A percentile compares a stretch with the other conserved stretches of the same genome.
phyloP scores from a whole-genome alignment of 2,113 vertebrate genomes.

The Podarcis muralis region DNA sequence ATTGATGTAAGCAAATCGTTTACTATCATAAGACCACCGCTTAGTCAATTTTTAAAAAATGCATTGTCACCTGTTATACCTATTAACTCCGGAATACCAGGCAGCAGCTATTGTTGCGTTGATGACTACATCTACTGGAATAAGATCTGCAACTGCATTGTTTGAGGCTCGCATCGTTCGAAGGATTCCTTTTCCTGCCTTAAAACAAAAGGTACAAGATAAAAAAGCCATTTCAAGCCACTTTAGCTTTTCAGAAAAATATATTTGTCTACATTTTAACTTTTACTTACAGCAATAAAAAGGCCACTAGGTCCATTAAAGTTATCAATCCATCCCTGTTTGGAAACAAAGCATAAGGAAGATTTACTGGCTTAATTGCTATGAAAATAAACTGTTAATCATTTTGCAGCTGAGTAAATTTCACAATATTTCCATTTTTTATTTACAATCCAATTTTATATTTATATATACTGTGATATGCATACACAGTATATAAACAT shows the following conservation, averaged over 20 bases:
- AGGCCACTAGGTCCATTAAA: conserved; percentile 98
- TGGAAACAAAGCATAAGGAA: conserved; percentile 27
- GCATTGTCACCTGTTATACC: conserved; percentile 77
- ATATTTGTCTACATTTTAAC: conserved; percentile 30
- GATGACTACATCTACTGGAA: conserved; percentile 96
- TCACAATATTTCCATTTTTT: background rate
- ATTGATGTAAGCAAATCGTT: background rate
- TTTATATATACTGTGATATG: background rate
- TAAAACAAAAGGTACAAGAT: conserved; percentile 63
- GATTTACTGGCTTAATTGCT: background rate
- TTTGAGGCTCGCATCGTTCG: conserved; percentile 97
- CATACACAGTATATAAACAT: conserved; percentile 4
- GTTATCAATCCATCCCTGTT: conserved; percentile 98
- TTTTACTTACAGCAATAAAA: conserved; percentile 93
- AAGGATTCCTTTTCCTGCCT: conserved; percentile 99
- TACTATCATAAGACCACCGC: background rate
- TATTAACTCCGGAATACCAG: conserved; percentile 95
- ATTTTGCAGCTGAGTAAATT: background rate
- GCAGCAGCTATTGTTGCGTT: conserved; percentile 91
- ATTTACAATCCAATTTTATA: background rate
- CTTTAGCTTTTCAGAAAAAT: conserved; percentile 7
- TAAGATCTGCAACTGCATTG: conserved; percentile 91
- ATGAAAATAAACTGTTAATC: background rate
- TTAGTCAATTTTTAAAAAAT: conserved; percentile 22
- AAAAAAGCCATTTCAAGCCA: conserved; percentile 40